Conservation (phyloP, 2,797 vertebrate species). For the Poecilia gillii region DNA sequence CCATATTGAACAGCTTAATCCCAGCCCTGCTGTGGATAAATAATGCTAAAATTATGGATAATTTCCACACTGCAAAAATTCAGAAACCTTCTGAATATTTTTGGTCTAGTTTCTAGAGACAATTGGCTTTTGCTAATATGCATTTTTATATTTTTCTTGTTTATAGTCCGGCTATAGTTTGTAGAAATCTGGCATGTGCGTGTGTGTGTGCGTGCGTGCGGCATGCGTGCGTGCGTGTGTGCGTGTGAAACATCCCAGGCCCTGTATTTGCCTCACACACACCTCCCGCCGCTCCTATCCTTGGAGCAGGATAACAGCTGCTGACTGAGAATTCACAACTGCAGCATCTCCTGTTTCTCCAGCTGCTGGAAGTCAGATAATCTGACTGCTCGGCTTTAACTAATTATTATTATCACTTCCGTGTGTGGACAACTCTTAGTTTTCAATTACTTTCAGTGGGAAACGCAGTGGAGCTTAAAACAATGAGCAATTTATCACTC, state of each 20-base stretch:
- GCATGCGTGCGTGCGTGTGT: not conserved
- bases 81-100: too few relatives aligned
- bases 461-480: slow-evolving; percentile 1
- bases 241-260: slow-evolving; percentile 5
- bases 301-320: slow-evolving; percentile 43
- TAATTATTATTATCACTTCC: slow-evolving; percentile 28
- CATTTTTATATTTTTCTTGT: too few relatives aligned
- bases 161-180: too few relatives aligned
- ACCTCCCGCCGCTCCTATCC: slow-evolving; percentile 9
- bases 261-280: slow-evolving; percentile 26
- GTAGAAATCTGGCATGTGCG: too few relatives aligned
- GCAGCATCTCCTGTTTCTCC: slow-evolving; percentile 25
- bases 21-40: too few relatives aligned
- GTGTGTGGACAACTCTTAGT: not conserved
- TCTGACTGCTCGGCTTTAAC: not conserved
- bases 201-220: too few relatives aligned
- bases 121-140: too few relatives aligned
- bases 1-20: too few relatives aligned
- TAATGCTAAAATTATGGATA: too few relatives aligned
- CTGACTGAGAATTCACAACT: slow-evolving; percentile 57
- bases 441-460: slow-evolving; percentile 5
- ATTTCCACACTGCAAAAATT: too few relatives aligned
- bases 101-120: too few relatives aligned
- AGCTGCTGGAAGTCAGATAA: slow-evolving; percentile 38
- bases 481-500: slow-evolving; percentile 1